Percentiles rank a stretch among this genome's conserved stretches.
Conservation (phyloP, 2,888 invertebrate genomes). For the Micoletzkya japonica region DNA sequence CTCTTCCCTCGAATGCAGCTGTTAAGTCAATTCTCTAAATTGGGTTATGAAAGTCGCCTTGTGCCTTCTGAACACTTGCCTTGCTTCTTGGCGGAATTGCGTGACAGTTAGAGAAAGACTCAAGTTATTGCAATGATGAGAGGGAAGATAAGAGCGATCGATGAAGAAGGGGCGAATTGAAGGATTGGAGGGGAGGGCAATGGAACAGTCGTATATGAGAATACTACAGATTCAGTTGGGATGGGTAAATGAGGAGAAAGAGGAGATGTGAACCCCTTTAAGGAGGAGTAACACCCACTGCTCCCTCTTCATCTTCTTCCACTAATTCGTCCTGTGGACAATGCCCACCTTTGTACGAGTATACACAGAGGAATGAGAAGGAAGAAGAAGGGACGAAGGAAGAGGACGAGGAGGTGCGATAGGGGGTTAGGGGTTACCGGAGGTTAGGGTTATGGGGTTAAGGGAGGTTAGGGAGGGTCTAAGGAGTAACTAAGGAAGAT, state of each 20-base stretch:
- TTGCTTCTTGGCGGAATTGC: too few species aligned
- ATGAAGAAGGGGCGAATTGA: not conserved
- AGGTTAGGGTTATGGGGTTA: not conserved
- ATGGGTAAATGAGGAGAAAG: not conserved
- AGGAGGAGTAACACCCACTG: slow-evolving; percentile 16
- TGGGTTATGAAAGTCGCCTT: too few species aligned
- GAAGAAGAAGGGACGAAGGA: slow-evolving; percentile 3
- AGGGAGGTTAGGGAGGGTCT: too few species aligned
- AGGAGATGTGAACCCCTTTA: not conserved
- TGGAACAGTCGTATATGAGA: not conserved
- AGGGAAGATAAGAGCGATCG: not conserved
- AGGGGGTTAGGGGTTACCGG: not conserved
- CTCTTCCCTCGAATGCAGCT: too few species aligned
- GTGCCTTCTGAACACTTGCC: too few species aligned
- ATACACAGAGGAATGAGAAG: not conserved
- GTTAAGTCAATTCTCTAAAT: too few species aligned
- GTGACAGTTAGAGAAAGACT: not conserved
- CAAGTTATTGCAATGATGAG: not conserved
- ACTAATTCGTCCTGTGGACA: not conserved
- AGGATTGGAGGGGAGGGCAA: not conserved
- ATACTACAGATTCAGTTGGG: not conserved
- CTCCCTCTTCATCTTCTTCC: slow-evolving; percentile 6
- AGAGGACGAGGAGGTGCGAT: not conserved
- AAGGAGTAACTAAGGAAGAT: too few species aligned
- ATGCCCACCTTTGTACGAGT: not conserved